Conservation (phyloP, 2,113 vertebrate species). For the Myiagra hebetior region DNA sequence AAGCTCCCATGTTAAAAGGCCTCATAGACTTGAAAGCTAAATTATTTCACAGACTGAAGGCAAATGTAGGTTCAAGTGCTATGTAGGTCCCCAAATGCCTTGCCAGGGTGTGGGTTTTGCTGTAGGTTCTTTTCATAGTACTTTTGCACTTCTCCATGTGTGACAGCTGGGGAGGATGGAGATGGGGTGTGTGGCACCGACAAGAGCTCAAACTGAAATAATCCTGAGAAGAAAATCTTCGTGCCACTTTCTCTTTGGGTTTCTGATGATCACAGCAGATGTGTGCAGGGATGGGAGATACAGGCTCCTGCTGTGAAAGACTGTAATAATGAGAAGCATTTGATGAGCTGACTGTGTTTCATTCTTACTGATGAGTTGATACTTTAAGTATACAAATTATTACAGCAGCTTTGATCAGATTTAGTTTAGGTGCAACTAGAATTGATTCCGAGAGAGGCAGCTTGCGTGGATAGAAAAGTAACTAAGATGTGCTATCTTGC, state of each 20-base stretch:
- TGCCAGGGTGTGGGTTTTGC: not conserved
- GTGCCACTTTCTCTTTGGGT: not conserved
- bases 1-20: not conserved
- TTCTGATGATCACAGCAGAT: conserved; percentile 31
- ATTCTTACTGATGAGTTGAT: conserved; percentile 40
- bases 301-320: conserved; percentile 27
- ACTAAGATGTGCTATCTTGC: not conserved
- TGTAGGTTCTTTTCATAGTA: not conserved
- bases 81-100: not conserved
- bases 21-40: not conserved
- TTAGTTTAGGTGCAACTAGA: conserved; percentile 29
- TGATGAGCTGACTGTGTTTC: conserved; percentile 35
- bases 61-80: not conserved
- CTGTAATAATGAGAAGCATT: conserved; percentile 21
- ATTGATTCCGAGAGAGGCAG: conserved; percentile 4
- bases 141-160: not conserved
- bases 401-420: conserved; percentile 28
- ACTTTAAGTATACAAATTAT: conserved; percentile 45
- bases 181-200: not conserved
- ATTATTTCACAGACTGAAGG: not conserved
- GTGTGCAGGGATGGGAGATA: conserved; percentile 20
- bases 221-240: not conserved
- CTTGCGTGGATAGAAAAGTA: conserved; percentile 2
- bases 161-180: not conserved
- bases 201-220: conserved; percentile 9